Evolutionary conservation across 1,140 invertebrate species (phyloP).

Genomic region (Eulimnadia texana): DNA sequence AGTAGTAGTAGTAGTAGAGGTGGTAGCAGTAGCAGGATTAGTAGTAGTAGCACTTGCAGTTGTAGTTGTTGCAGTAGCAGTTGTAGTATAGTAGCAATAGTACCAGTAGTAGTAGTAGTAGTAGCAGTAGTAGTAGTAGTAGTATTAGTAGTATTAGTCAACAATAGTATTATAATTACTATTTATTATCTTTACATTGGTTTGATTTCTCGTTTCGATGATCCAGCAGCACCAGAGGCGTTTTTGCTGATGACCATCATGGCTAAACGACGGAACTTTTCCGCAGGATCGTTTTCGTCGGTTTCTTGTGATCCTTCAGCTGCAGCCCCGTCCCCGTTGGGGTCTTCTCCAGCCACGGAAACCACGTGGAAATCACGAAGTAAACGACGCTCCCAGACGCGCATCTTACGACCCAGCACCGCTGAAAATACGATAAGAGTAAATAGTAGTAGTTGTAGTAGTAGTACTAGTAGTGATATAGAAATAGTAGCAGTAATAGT

Average conservation of each 20-base stretch:
- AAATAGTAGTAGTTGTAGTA: conserved; percentile 23
- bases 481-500: too few species aligned
- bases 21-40: too few species aligned
- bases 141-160: not conserved
- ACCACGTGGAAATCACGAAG: conserved; percentile 76
- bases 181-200: conserved; percentile 8
- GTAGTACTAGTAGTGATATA: too few species aligned
- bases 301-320: conserved; percentile 24
- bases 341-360: conserved; percentile 42
- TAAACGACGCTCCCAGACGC: conserved; percentile 61
- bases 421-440: conserved; percentile 17
- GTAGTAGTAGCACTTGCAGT: too few species aligned
- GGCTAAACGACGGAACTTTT: conserved; percentile 54
- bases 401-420: conserved; percentile 50
- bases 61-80: too few species aligned
- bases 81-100: too few species aligned
- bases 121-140: not conserved
- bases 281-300: conserved; percentile 41
- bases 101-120: not conserved
- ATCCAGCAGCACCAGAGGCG: conserved; percentile 47
- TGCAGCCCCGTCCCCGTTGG: conserved; percentile 28
- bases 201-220: conserved; percentile 33
- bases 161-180: not conserved
- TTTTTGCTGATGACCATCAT: conserved; percentile 49
- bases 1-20: too few species aligned